These are phyloP conservation scores for Melieria crassipennis DNA, from an alignment of 2,888 invertebrate species.

Conservation along the genomic window DNA sequence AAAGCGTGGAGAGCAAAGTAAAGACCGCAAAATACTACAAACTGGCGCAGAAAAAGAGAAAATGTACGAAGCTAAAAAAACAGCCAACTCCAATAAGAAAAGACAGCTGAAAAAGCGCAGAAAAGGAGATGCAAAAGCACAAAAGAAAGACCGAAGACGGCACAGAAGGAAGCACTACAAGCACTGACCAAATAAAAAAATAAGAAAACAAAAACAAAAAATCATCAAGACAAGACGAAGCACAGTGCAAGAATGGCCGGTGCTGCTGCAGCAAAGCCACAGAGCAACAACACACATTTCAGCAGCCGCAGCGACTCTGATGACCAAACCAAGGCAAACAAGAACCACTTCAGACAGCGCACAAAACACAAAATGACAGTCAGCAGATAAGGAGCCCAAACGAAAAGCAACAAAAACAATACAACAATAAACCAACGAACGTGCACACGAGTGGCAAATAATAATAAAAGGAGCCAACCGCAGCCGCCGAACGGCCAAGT, in stretches of 20 bases:
- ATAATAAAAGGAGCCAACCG: neutral
- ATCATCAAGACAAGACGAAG: slow-evolving; percentile 6
- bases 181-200: slow-evolving; percentile 16
- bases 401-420: slow-evolving; percentile 14
- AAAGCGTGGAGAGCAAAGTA: neutral
- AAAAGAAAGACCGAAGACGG: slow-evolving; percentile 11
- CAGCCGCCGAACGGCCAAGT: slow-evolving; percentile 4
- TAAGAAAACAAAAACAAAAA: slow-evolving; percentile 17
- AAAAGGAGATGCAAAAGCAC: neutral
- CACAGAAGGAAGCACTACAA: slow-evolving; percentile 20
- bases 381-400: slow-evolving; percentile 19
- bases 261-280: neutral
- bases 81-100: slow-evolving; percentile 9
- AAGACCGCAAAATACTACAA: slow-evolving; percentile 1
- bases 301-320: slow-evolving; percentile 18
- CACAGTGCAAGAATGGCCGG: slow-evolving; percentile 11
- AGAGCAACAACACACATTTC: too few relatives aligned
- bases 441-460: too few relatives aligned
- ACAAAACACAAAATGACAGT: slow-evolving; percentile 25
- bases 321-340: slow-evolving; percentile 49
- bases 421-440: neutral
- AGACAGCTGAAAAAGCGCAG: neutral
- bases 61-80: neutral
- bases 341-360: slow-evolving; percentile 44
- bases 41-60: neutral